phyloP scores from a whole-genome alignment of 2,888 invertebrate genomes.

The Hirtodrosophila duncani region DNA sequence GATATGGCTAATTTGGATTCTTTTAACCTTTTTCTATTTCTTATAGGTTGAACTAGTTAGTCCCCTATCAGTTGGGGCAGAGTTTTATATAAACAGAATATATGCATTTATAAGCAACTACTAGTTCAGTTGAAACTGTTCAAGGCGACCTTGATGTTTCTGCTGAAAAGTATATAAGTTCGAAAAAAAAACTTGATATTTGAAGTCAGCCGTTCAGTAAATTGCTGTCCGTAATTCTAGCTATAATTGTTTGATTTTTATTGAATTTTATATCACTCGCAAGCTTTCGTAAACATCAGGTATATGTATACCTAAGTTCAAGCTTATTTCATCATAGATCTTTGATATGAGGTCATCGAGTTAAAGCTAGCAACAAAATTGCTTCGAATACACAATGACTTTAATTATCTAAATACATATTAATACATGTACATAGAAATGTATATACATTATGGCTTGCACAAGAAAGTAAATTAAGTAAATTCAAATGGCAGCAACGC shows the following conservation, averaged over 20 bases:
- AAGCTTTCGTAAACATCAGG: constrained; percentile 11
- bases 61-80: no score
- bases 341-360: constrained; percentile 45
- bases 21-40: no score
- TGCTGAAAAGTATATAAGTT: no score
- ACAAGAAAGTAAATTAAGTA: no score
- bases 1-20: no score
- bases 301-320: constrained; percentile 16
- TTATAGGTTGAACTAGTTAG: no score
- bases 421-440: neutral
- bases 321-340: constrained; percentile 45
- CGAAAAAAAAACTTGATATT: constrained; percentile 1
- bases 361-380: constrained; percentile 12
- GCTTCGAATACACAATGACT: constrained; percentile 4
- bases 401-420: constrained; percentile 16
- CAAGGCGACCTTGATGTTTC: no score
- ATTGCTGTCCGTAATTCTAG: constrained; percentile 8
- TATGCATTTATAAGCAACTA: no score
- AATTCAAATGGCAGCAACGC: no score
- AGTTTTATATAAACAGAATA: no score
- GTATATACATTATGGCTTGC: no score
- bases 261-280: constrained; percentile 24
- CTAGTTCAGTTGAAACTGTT: no score
- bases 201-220: constrained; percentile 22
- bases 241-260: constrained; percentile 20